These are phyloP conservation scores for Drosophila merina DNA, from an alignment of 2,888 invertebrate genomes.

Conservation along the genomic window DNA sequence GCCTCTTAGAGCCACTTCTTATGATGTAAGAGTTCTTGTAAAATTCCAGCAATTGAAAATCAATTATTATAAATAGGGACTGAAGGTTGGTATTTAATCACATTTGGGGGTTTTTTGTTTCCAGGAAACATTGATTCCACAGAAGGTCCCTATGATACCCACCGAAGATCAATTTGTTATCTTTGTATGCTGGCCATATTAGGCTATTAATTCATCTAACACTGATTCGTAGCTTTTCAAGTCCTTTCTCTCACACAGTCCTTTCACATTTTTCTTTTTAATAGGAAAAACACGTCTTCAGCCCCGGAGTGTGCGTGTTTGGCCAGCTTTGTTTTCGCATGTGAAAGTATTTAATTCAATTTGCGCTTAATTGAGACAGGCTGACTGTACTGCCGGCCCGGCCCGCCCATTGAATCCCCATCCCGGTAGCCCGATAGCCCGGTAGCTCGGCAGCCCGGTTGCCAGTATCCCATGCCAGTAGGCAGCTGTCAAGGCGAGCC, in stretches of 20 bases:
- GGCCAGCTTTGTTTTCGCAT: constrained; percentile 52
- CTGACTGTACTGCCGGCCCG: constrained; percentile 37
- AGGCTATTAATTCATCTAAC: constrained; percentile 36
- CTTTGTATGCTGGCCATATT: constrained; percentile 21
- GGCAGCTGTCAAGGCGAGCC: constrained; percentile 51
- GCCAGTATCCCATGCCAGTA: constrained; percentile 12
- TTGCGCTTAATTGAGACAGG: constrained; percentile 62
- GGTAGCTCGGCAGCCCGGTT: neutral
- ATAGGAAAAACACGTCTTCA: constrained; percentile 42
- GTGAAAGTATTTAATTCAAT: constrained; percentile 65
- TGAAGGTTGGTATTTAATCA: neutral
- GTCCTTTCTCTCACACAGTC: constrained; percentile 1
- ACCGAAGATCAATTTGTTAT: constrained; percentile 32
- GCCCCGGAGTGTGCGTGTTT: constrained; percentile 31
- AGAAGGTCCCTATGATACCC: neutral
- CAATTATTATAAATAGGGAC: constrained; percentile 1
- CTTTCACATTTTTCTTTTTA: constrained; percentile 44
- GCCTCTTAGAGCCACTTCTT: constrained; percentile 19
- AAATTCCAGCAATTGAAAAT: neutral
- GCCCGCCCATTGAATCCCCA: constrained; percentile 12
- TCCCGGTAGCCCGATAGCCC: neutral
- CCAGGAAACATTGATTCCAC: neutral
- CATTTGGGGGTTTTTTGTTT: neutral
- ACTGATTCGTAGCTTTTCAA: constrained; percentile 27
- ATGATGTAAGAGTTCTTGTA: neutral